Evolutionary conservation across 1,140 invertebrate genomes (phyloP), one percentile per base, ranked within the genome.

Genomic region (Pectinophora gossypiella): DNA sequence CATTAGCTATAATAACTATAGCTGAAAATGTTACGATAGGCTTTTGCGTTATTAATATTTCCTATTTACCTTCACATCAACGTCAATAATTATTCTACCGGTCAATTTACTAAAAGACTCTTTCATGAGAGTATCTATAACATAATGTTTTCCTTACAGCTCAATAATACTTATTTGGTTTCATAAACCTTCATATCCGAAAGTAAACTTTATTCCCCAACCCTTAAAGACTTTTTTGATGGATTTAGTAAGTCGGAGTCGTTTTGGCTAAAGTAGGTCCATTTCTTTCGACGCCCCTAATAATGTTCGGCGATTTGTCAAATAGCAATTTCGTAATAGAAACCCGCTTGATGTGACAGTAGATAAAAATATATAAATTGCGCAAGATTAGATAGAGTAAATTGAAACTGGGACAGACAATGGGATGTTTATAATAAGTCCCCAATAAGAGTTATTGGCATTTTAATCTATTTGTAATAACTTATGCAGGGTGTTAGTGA

Each of bases 231-330:
- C 27, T 62, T 76, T 68, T 51, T 19, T 54, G 50, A 38, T 58
- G 42, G 43, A 61, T 32, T 6, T 10, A 13, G 9, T 12, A 32
- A 49, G 22, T 36, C 47, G 61, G 60, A 61, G 72, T 78, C 67
- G 65, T 76, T 86, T 78, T 64, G 68, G 70, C 52, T 76, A 71
- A 67, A 80, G 70, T 72, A 74, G 66, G 74, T 78, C 77, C 77
- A 86, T 85, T 86, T 77, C 79, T 84, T 86, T 76, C 71, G 68
- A 72, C 81, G 79, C 72, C 75, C 73, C 76, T 77, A 80, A 84
- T 86, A 86, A 86, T 86, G 83, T 82, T 81, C 74, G 76, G 76
- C 74, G 80, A 86, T 86, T 85, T 86, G 78, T 86, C 81, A 86
- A 85, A 85, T 82, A 68, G 77, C 83, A 83, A 86, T 86, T 83